Conservation (phyloP, 2,888 invertebrate genomes). For the Oscheius sp. region DNA sequence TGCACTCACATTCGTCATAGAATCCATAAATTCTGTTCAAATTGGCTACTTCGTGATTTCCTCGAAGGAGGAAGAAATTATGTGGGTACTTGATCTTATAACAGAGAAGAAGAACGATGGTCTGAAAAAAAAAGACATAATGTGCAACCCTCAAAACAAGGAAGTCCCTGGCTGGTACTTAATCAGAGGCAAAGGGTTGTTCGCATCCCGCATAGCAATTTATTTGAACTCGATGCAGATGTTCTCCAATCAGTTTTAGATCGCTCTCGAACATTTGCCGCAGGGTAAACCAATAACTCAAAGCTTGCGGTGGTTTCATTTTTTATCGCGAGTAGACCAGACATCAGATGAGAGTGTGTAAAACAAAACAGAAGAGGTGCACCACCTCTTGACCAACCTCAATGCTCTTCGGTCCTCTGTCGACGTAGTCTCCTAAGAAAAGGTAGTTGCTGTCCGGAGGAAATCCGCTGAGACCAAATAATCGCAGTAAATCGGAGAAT, state of each 20-base stretch:
- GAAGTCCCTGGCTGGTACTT: neutral
- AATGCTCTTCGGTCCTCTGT: slow-evolving; percentile 64
- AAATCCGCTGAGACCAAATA: slow-evolving; percentile 61
- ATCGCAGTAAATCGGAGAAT: slow-evolving; percentile 60
- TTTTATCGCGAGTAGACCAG: slow-evolving; percentile 8
- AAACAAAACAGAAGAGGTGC: slow-evolving; percentile 12
- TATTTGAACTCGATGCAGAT: slow-evolving; percentile 20
- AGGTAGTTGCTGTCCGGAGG: slow-evolving; percentile 64
- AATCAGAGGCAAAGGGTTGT: neutral
- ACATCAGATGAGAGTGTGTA: slow-evolving; percentile 2
- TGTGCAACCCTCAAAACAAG: neutral
- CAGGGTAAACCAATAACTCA: too few species aligned
- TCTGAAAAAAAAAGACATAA: slow-evolving; percentile 49
- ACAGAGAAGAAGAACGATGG: slow-evolving; percentile 69
- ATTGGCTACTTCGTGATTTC: slow-evolving; percentile 71
- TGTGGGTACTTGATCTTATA: slow-evolving; percentile 72
- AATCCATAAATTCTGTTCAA: slow-evolving; percentile 71
- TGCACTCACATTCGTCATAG: slow-evolving; percentile 70
- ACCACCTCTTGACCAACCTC: slow-evolving; percentile 47
- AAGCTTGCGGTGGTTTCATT: slow-evolving; percentile 1
- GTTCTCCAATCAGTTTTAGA: neutral
- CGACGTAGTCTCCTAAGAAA: slow-evolving; percentile 66
- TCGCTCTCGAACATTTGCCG: neutral
- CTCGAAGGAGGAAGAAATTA: slow-evolving; percentile 71
- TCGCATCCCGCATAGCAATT: slow-evolving; percentile 20